phyloP scores from a whole-genome alignment of 2,113 vertebrate genomes.

The Prolemur simus region DNA sequence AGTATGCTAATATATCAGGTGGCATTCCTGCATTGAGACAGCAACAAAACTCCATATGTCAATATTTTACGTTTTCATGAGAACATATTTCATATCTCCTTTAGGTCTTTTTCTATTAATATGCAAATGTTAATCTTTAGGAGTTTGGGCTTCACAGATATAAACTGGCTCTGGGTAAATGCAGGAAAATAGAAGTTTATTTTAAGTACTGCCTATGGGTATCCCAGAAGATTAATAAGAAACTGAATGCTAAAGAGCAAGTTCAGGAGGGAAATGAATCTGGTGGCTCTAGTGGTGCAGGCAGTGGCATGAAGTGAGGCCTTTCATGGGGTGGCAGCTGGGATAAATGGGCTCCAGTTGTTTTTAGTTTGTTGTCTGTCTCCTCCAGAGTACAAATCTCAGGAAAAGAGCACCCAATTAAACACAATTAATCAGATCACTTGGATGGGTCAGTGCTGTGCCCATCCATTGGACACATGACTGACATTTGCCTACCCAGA shows the following conservation, averaged over 20 bases:
- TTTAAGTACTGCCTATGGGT: not conserved
- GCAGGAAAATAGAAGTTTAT: not conserved
- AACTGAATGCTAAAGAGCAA: not conserved
- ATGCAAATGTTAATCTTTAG: not conserved
- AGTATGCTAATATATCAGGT: not conserved
- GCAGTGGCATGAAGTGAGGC: not conserved
- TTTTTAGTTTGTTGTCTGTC: not conserved
- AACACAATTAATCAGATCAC: not conserved
- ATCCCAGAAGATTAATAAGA: not conserved
- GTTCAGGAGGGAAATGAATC: not conserved
- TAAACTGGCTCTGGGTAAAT: not conserved
- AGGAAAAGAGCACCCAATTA: not conserved
- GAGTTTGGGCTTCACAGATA: not conserved
- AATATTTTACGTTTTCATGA: not conserved
- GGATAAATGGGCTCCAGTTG: not conserved
- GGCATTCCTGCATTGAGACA: not conserved
- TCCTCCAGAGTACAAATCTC: not conserved
- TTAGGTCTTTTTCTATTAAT: not conserved
- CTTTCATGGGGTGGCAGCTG: not conserved
- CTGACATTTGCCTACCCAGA: not conserved
- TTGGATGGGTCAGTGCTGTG: not conserved
- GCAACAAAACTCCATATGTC: not conserved
- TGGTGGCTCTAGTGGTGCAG: accelerated
- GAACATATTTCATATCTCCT: not conserved
- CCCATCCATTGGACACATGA: not conserved